Evolutionary conservation across 2,797 vertebrate genomes (phyloP), one percentile per base, ranked within the genome.

Genomic region (Mormyrops boulengeri): DNA sequence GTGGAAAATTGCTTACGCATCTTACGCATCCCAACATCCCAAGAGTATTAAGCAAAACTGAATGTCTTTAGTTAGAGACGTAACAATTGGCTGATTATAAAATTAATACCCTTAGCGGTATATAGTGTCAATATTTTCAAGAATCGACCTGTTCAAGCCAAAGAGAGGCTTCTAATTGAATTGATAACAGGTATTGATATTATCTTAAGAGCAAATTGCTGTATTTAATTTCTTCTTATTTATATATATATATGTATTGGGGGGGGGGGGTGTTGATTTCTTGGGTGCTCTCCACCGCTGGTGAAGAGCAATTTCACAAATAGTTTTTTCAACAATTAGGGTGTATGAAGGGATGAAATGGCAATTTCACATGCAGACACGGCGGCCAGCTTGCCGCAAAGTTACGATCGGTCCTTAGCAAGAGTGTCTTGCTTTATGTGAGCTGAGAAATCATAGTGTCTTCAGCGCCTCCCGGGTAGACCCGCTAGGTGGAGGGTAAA

Each of bases 221-320:
- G n/a, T 60, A 22, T n/a, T 9, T n/a, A n/a, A 2, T 77, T 30
- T 2, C 26, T 41, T 30, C 2, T 26, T 66, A 7, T 14, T 55
- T 7, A 0, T 66, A 3, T 9, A 0, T n/a, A n/a, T n/a, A n/a
- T n/a, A n/a, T n/a, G n/a, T 44, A 38, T 60, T 41, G 14, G 8
- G 30, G 30, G 26, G 12, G 91, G 92, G 92, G 92, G 89, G 2
- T 4, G 93, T 94, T 94, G 96, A 95, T 93, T 93, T 91, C 95
- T 96, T 95, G 88, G 94, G 93, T 95, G 95, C n/a, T n/a, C 95
- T 95, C 96, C 95, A 95, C 94, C 96, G 96, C 96, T 96, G 96
- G 96, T 96, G 96, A 95, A 97, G 96, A 96, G 96, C 97, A 97
- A 97, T 98, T 97, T 98, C 97, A 98, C 97, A 97, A 98, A 97